Conservation (phyloP, 2,888 invertebrate species). For the Gerris lacustris region DNA sequence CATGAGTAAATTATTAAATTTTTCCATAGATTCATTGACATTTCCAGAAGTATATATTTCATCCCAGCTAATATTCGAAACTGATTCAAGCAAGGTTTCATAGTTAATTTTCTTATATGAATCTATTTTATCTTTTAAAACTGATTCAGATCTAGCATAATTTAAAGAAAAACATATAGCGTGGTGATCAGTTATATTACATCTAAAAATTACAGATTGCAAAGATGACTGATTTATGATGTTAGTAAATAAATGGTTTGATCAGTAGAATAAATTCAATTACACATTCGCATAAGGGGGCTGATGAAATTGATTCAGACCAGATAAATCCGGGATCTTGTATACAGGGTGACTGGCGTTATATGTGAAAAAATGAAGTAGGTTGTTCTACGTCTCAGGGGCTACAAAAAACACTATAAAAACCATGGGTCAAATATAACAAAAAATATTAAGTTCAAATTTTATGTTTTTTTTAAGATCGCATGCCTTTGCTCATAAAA, state of each 20-base stretch:
- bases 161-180: neutral
- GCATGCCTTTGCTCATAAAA: too few species aligned
- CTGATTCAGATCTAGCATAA: neutral
- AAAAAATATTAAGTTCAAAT: too few species aligned
- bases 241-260: neutral
- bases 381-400: too few species aligned
- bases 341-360: too few species aligned
- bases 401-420: too few species aligned
- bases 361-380: too few species aligned
- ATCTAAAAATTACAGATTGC: neutral
- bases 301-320: neutral
- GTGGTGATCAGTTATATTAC: neutral
- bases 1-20: neutral
- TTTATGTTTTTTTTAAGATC: too few species aligned
- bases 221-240: neutral
- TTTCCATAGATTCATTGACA: neutral
- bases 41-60: neutral
- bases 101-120: neutral
- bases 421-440: too few species aligned
- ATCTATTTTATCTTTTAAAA: neutral
- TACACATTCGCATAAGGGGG: neutral
- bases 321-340: neutral
- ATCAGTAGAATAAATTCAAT: neutral
- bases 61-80: neutral
- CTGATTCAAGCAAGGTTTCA: neutral